phyloP scores from a whole-genome alignment of 2,113 vertebrate species.

The Gorsachius goisagi region DNA sequence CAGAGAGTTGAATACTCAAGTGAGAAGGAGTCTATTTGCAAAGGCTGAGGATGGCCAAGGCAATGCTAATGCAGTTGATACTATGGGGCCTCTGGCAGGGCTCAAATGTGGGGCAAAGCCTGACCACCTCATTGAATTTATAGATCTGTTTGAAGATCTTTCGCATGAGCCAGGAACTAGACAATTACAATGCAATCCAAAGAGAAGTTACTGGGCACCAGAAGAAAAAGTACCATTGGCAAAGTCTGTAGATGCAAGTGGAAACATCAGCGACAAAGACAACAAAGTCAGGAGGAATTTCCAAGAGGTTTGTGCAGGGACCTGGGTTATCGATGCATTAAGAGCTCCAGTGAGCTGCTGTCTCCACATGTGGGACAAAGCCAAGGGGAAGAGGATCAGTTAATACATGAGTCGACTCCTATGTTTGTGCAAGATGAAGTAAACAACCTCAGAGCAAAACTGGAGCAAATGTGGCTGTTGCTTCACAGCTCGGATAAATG shows the following conservation, averaged over 20 bases:
- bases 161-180: background rate
- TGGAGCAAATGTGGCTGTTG: background rate
- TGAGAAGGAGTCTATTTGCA: background rate
- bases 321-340: fast-evolving
- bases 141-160: background rate
- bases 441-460: background rate
- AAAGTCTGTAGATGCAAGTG: background rate
- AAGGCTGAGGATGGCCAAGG: background rate
- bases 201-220: background rate
- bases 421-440: background rate
- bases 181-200: background rate
- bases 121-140: background rate
- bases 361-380: background rate
- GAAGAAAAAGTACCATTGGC: background rate
- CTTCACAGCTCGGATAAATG: background rate
- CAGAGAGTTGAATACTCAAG: background rate
- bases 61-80: background rate
- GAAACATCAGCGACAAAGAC: background rate
- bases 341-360: background rate
- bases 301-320: background rate
- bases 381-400: background rate
- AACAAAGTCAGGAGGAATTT: background rate
- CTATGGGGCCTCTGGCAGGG: background rate
- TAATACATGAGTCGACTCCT: background rate
- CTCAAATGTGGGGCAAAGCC: background rate